These are phyloP conservation scores for Phalacrocorax carbo DNA, from an alignment of 2,113 vertebrate genomes.

Conservation along the genomic window DNA sequence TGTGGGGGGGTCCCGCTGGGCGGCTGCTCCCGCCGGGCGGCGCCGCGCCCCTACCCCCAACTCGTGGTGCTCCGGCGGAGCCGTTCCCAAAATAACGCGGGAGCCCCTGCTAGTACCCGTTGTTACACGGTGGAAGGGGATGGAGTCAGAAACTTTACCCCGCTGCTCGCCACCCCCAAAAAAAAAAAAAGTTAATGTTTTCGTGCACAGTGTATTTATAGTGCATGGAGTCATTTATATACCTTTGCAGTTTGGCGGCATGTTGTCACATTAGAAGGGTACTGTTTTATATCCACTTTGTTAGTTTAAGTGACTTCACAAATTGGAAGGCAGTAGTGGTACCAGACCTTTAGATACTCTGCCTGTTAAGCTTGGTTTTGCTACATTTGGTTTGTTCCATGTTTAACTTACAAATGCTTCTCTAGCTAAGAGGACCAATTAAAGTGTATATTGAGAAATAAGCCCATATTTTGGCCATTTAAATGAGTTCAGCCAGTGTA, in stretches of 20 bases:
- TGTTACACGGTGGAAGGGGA: no score
- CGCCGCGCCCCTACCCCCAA: neutral
- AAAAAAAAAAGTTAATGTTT: neutral
- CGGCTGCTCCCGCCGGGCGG: neutral
- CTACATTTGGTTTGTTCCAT: neutral
- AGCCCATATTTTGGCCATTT: neutral
- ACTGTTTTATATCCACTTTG: neutral
- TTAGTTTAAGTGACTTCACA: slow-evolving; percentile 22
- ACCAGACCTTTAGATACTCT: neutral
- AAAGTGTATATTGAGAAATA: accelerated
- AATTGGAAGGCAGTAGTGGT: neutral
- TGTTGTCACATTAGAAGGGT: neutral
- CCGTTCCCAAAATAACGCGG: no score
- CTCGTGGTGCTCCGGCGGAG: neutral
- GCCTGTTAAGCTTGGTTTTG: neutral
- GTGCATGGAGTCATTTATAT: neutral
- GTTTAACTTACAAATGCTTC: neutral
- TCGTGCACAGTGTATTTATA: neutral
- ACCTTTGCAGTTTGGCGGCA: neutral
- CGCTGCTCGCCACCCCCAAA: no score
- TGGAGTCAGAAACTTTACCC: neutral
- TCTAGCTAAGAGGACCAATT: neutral
- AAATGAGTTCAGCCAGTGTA: neutral
- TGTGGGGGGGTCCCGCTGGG: neutral
- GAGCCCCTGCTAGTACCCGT: neutral